Conservation (phyloP, 2,888 invertebrate species). For the Calliopum simillimum region DNA sequence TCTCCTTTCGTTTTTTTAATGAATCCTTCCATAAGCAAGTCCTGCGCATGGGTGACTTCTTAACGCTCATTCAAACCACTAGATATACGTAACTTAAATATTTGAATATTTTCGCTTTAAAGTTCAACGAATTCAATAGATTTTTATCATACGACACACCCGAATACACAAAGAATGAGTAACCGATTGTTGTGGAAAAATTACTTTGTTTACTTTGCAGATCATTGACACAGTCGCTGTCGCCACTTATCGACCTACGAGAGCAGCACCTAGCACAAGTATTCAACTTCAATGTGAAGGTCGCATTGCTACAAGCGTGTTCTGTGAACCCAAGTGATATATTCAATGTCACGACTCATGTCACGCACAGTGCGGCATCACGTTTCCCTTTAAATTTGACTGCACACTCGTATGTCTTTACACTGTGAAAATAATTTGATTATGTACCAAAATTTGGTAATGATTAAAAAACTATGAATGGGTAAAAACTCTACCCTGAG, state of each 20-base stretch:
- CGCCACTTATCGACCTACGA: background rate
- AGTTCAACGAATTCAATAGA: conserved; percentile 14
- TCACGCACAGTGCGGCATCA: conserved; percentile 11
- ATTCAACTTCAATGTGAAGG: conserved; percentile 51
- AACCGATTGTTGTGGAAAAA: background rate
- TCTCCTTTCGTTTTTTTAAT: too few species aligned
- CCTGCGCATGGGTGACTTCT: too few species aligned
- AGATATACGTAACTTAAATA: background rate
- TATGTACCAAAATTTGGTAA: too few species aligned
- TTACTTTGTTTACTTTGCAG: conserved; percentile 1
- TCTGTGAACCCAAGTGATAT: conserved; percentile 4
- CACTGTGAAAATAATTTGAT: background rate
- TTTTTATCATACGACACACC: conserved; percentile 6
- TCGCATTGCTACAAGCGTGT: conserved; percentile 33
- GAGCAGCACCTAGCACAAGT: background rate
- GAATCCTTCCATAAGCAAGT: too few species aligned
- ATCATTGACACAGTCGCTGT: conserved; percentile 3
- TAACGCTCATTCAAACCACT: too few species aligned
- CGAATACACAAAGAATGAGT: background rate
- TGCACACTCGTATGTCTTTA: background rate
- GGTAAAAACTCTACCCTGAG: too few species aligned
- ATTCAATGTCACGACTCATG: conserved; percentile 8
- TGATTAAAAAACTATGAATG: too few species aligned
- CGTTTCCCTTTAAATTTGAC: conserved; percentile 18
- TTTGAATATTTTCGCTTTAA: background rate